phyloP scores from a whole-genome alignment of 2,113 vertebrate genomes.

The Heteronetta atricapilla region DNA sequence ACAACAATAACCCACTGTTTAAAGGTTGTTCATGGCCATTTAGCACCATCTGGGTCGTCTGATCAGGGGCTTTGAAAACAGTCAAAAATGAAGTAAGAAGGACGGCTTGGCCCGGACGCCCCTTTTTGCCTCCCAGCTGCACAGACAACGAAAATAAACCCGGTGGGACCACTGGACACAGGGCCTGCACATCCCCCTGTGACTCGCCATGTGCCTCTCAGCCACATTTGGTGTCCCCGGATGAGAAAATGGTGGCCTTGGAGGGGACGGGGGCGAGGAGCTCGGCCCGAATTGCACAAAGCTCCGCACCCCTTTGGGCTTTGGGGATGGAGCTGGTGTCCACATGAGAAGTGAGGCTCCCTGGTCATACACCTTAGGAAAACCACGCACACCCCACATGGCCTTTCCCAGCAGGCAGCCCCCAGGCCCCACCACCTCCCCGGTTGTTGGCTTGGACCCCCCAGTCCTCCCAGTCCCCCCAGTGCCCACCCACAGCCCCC shows the following conservation, averaged over 20 bases:
- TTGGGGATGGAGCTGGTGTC: not conserved
- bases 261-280: not conserved
- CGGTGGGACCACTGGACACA: not conserved
- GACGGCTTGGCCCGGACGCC: not conserved
- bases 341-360: not conserved
- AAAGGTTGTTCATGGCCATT: conserved; percentile 49
- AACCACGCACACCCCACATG: not conserved
- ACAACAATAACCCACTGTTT: conserved; percentile 55
- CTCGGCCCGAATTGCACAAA: not conserved
- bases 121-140: conserved; percentile 44
- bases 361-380: not conserved
- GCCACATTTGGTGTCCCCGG: rapidly evolving
- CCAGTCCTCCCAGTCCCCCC: not conserved
- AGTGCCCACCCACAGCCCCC: rapidly evolving
- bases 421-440: too few species aligned
- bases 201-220: rapidly evolving
- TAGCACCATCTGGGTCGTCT: conserved; percentile 62
- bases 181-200: not conserved
- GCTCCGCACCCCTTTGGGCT: not conserved
- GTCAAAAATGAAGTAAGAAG: conserved; percentile 55
- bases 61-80: conserved; percentile 60
- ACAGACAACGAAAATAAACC: not conserved
- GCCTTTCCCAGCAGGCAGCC: not conserved
- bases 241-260: not conserved
- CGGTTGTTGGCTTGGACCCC: not conserved